Percentiles rank a stretch among this genome's conserved stretches.
Evolutionary conservation across 2,888 invertebrate genomes (phyloP).

Genomic region (Drosophila infuscata): DNA sequence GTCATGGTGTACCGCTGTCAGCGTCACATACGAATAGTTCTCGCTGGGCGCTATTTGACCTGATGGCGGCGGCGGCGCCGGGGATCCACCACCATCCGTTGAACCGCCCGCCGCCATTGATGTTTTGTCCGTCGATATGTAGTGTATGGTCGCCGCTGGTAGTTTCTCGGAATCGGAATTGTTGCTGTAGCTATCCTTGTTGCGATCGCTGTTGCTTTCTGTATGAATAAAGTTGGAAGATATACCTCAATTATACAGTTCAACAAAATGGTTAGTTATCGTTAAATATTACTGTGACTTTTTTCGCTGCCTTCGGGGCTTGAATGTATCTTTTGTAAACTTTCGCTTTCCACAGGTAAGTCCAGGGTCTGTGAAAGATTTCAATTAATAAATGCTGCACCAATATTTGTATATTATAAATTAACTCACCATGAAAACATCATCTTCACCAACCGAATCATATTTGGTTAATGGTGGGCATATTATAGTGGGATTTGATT

Average conservation of each 20-base stretch:
- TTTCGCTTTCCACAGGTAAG: constrained; percentile 92
- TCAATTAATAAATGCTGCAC: background rate
- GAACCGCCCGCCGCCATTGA: constrained; percentile 43
- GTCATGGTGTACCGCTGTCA: constrained; percentile 91
- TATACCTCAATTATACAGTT: background rate
- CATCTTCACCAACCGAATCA: constrained; percentile 94
- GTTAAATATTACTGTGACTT: constrained; percentile 82
- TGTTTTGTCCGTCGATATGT: constrained; percentile 86
- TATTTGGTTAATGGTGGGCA: constrained; percentile 85
- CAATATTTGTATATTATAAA: background rate
- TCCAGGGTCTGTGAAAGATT: constrained; percentile 90
- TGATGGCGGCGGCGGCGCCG: constrained; percentile 45
- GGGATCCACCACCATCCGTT: constrained; percentile 35
- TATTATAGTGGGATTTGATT: constrained; percentile 88
- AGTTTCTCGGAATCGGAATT: constrained; percentile 81
- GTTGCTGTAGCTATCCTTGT: constrained; percentile 73
- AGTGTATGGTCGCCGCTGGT: constrained; percentile 86
- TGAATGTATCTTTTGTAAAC: constrained; percentile 87
- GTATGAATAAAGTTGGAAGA: constrained; percentile 14
- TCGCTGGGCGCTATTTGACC: constrained; percentile 86
- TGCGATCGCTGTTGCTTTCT: constrained; percentile 83
- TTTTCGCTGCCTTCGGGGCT: constrained; percentile 88
- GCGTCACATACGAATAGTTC: constrained; percentile 93
- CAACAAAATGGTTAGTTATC: background rate
- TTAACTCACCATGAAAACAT: constrained; percentile 94